Conservation (phyloP, 2,888 invertebrate species). For the Altica lythri region DNA sequence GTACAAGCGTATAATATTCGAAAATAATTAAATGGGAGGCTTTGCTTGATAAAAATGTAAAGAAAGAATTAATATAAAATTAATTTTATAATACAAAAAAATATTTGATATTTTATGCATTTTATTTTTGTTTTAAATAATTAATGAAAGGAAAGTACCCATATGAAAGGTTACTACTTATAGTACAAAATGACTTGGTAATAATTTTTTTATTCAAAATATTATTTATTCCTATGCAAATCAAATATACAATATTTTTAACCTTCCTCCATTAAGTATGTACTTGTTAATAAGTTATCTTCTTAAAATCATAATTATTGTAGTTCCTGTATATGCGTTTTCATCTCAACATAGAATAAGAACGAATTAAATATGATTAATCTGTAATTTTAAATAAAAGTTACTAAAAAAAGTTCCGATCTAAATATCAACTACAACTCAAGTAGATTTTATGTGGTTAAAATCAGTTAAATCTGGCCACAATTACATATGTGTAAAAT, state of each 20-base stretch:
- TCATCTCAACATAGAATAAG: slow-evolving; percentile 9
- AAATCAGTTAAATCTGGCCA: too few species aligned
- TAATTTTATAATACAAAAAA: too few species aligned
- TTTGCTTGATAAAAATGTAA: too few species aligned
- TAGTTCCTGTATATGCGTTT: slow-evolving; percentile 17
- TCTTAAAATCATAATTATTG: slow-evolving; percentile 18
- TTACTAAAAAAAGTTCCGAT: too few species aligned
- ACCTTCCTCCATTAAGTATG: slow-evolving; percentile 13
- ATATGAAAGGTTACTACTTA: slow-evolving; percentile 8
- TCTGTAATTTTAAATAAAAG: background rate
- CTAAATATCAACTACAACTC: too few species aligned
- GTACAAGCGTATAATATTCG: too few species aligned
- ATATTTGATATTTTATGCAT: too few species aligned
- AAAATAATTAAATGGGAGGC: too few species aligned
- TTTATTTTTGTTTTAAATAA: too few species aligned
- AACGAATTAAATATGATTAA: background rate
- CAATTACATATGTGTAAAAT: too few species aligned
- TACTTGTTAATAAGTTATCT: slow-evolving; percentile 19
- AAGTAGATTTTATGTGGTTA: too few species aligned
- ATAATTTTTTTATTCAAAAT: slow-evolving; percentile 13
- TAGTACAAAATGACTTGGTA: slow-evolving; percentile 14
- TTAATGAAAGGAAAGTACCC: background rate
- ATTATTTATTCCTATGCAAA: slow-evolving; percentile 1
- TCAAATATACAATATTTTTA: background rate
- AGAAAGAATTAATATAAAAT: too few species aligned